Evolutionary conservation across 2,888 invertebrate species (phyloP).

Genomic region (Epirrhoe tristata): DNA sequence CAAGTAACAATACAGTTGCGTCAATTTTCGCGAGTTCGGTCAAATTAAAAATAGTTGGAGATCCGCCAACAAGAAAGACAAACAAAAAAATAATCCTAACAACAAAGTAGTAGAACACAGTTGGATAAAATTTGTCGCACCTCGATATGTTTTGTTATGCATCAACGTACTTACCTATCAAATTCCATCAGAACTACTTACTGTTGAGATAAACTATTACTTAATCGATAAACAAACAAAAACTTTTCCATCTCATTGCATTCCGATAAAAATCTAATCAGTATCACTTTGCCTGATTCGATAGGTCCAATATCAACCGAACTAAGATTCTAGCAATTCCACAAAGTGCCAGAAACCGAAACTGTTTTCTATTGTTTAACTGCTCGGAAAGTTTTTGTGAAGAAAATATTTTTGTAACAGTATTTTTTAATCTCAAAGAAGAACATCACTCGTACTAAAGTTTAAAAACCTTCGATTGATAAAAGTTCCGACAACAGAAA

Average conservation of each 20-base stretch:
- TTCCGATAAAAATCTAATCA: constrained; percentile 39
- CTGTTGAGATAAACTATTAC: neutral
- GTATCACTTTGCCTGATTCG: constrained; percentile 57
- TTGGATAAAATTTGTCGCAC: constrained; percentile 41
- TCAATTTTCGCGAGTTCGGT: constrained; percentile 49
- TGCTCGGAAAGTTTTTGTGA: constrained; percentile 25
- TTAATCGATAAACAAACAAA: neutral
- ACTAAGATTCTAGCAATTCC: constrained; percentile 38
- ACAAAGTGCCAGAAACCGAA: constrained; percentile 35
- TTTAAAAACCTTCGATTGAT: neutral
- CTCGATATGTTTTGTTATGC: constrained; percentile 18
- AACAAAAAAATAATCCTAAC: constrained; percentile 49
- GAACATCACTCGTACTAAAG: too few species aligned
- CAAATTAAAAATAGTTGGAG: constrained; percentile 41
- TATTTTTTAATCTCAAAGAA: neutral
- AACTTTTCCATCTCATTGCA: constrained; percentile 24
- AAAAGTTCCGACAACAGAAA: neutral
- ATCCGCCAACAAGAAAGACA: constrained; percentile 57
- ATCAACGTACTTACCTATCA: constrained; percentile 7
- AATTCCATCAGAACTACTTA: neutral
- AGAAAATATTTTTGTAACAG: neutral
- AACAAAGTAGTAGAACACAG: constrained; percentile 25
- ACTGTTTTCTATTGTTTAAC: constrained; percentile 21
- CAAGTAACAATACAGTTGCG: constrained; percentile 33
- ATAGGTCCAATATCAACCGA: constrained; percentile 40